Base-by-base conservation (phyloP, 2,888 invertebrate genomes). In the Nymphalis c-album region DNA sequence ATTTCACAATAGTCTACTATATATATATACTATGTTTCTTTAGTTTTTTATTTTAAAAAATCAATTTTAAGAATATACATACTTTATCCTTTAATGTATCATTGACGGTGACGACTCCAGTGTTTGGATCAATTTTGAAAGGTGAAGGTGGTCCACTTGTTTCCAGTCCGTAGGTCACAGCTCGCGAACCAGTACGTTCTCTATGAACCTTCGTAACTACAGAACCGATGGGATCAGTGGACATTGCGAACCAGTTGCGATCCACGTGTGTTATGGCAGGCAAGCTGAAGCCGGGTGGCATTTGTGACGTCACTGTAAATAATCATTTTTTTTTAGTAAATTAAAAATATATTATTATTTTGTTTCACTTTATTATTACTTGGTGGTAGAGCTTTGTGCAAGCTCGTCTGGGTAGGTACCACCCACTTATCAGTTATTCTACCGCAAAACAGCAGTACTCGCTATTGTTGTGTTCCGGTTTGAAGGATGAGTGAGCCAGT, bases 101-200 rank as follows among this genome's bases (percentile, higher is more conserved):
- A 78, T 97, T 97, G 60, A 97, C 93, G 77, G 94, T 95, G 63
- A 97, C 96, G 7, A 94, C 94, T 45, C 97, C 97, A 0, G 95
- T 95, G 5, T 89, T 87, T 48, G 94, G 93, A 84, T 97, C 94
- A 71, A 98, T 97, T 57, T 93, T 87, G 82, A 97, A 97, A 1
- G 97, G 97, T 26, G 95, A 90, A 6, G 94, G 93, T 0, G 90
- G 86, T 0, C 89, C 91, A 1, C 80, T 81, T 0, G 94, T 94
- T 82, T 96, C 96, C 71, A 97, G 83, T 0, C 95, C 96, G 77
- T 94, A 97, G 60, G 91, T 93, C 47, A 97, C 89, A 13, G 90
- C 88, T 78, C 94, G 94, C 22, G 93, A 92, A 75, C 96, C 74
- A 1, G 92, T 91, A 76, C 95, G 94, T 59, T 94, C 94, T n/a